Conservation (phyloP, 2,797 vertebrate genomes). For the Takifugu ocellatus region DNA sequence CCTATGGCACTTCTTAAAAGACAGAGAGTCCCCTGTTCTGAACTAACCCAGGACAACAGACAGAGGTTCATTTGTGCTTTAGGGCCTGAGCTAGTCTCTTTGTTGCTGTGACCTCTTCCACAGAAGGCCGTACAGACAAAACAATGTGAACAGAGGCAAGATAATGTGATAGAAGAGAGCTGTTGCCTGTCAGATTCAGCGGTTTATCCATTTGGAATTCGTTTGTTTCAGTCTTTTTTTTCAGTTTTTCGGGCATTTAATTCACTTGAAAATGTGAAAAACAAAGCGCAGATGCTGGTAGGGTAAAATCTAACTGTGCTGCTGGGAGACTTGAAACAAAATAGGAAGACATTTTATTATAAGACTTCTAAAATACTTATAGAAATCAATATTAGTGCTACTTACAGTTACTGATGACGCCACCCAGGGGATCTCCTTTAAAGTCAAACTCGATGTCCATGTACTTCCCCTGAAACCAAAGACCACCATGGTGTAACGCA, state of each 20-base stretch:
- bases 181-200: neutral
- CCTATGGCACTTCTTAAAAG: slow-evolving; percentile 54
- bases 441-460: slow-evolving; percentile 99
- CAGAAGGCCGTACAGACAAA: slow-evolving; percentile 53
- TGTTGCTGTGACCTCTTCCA: slow-evolving; percentile 63
- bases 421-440: slow-evolving; percentile 96
- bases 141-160: slow-evolving; percentile 50
- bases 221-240: slow-evolving; percentile 13
- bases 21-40: slow-evolving; percentile 36
- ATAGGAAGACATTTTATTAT: neutral
- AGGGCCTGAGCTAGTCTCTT: slow-evolving; percentile 37
- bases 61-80: slow-evolving; percentile 56
- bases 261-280: neutral
- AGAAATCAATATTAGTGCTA: slow-evolving; percentile 35
- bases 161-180: slow-evolving; percentile 35
- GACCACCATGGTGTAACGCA: slow-evolving; percentile 20
- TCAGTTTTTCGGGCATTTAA: neutral
- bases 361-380: neutral
- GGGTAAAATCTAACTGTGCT: neutral
- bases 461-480: slow-evolving; percentile 89
- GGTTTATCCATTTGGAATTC: slow-evolving; percentile 7
- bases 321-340: too few relatives aligned
- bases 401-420: slow-evolving; percentile 99
- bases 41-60: slow-evolving; percentile 30
- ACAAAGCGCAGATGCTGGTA: too few relatives aligned